Base-by-base conservation (phyloP, 2,113 vertebrate genomes). In the Tetrax tetrax region DNA sequence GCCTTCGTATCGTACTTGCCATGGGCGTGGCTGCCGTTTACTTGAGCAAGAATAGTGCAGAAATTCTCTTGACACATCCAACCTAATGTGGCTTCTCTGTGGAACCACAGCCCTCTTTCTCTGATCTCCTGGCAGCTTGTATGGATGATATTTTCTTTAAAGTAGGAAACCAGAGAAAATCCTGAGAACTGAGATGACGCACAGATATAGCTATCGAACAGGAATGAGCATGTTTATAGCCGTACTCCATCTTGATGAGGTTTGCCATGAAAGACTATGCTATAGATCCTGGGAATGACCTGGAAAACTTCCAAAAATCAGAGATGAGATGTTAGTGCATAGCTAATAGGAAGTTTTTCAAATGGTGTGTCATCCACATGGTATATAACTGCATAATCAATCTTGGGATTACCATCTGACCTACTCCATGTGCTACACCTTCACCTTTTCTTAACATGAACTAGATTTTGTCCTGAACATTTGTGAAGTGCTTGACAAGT, bases 51-150 rank as follows among this genome's bases (percentile, higher is more conserved):
- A 43, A 11, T 0, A 35, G 9, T 45, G 28, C 35, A 35, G 5
- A 59, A 33, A 66, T 54, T 20, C 51, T n/a, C n/a, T 5, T 0
- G 8, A 14, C 28, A 8, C 51, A n/a, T 9, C 29, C 31, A n/a
- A 1, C 6, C 29, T 0, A 20, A 41, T 0, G 3, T 9, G n/a
- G 11, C 23, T 87, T 5, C 24, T 45, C 60, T 54, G 27, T 65
- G 14, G 41, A 83, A 5, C 10, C 27, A 33, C 24, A 59, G 28
- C 2, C 24, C 27, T 33, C 9, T 48, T 71, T 47, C 23, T 57
- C 11, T 61, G 48, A 7, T 25, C 48, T 13, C 4, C 63, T 45
- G 41, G 7, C 35, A 88, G 33, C 29, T 72, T 53, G 22, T 14
- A 5, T 12, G 43, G 41, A 60, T 53, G 31, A 45, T 17, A 10